phyloP scores from a whole-genome alignment of 2,797 vertebrate species.

The Cichlasoma orientale region DNA sequence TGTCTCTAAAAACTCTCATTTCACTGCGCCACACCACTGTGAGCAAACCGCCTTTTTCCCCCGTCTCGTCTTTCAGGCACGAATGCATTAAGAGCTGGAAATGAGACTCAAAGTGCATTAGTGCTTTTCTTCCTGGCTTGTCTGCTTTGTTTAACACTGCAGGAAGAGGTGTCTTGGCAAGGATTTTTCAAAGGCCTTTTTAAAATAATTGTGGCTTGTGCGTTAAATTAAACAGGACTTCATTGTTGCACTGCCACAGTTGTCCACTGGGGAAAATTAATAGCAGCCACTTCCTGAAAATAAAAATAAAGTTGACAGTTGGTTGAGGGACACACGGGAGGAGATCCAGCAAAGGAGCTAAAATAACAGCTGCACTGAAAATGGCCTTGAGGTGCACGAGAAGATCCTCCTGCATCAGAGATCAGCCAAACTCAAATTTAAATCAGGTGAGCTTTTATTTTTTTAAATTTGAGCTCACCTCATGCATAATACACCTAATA shows the following conservation, averaged over 20 bases:
- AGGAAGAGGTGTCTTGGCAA: neutral
- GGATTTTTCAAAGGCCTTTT: no score
- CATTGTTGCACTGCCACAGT: neutral
- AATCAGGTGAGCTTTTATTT: neutral
- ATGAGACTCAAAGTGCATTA: neutral
- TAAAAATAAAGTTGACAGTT: neutral
- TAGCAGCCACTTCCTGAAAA: neutral
- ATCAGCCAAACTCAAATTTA: neutral
- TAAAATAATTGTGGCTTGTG: neutral
- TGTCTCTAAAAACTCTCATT: neutral
- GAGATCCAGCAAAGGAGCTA: neutral
- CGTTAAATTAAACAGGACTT: neutral
- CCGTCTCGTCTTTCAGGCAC: neutral
- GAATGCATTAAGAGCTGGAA: neutral
- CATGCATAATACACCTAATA: neutral
- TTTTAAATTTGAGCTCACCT: no score
- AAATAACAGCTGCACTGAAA: neutral
- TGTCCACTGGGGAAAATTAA: neutral
- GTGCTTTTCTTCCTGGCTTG: neutral
- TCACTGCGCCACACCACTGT: accelerated
- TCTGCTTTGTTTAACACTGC: neutral
- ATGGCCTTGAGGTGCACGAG: neutral
- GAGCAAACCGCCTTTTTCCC: neutral
- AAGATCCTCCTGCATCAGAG: neutral
- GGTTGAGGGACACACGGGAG: neutral